phyloP scores from a whole-genome alignment of 2,888 invertebrate species.

The Drosophila hamatofila region DNA sequence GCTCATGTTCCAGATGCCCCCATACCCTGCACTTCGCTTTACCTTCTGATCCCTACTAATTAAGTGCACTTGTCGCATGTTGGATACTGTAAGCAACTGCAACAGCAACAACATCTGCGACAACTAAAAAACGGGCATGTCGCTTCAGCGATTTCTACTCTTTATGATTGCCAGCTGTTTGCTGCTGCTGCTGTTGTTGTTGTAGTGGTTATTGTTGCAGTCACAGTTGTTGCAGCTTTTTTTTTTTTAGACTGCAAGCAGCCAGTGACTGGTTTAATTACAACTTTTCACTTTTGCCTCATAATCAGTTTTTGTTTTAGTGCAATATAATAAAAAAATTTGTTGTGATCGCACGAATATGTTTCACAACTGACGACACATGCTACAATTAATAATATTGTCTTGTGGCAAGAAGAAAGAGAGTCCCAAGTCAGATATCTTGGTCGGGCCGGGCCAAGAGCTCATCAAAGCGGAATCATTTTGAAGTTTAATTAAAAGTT shows the following conservation, averaged over 20 bases:
- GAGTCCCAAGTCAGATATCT: slow-evolving; percentile 24
- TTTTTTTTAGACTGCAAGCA: slow-evolving; percentile 46
- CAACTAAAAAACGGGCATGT: slow-evolving; percentile 56
- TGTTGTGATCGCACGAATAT: slow-evolving; percentile 75
- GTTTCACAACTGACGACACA: slow-evolving; percentile 57
- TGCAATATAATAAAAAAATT: slow-evolving; percentile 52
- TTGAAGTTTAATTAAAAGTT: slow-evolving; percentile 74
- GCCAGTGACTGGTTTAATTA: slow-evolving; percentile 83
- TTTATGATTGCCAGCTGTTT: slow-evolving; percentile 63
- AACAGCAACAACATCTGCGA: slow-evolving; percentile 19
- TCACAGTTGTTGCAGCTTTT: slow-evolving; percentile 46
- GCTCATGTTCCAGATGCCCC: slow-evolving; percentile 24
- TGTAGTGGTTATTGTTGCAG: slow-evolving; percentile 43
- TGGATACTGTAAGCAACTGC: slow-evolving; percentile 34
- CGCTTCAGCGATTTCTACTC: slow-evolving; percentile 63
- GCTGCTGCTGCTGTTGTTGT: slow-evolving; percentile 4
- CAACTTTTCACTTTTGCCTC: slow-evolving; percentile 83
- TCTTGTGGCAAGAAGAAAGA: slow-evolving; percentile 49
- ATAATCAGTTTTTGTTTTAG: slow-evolving; percentile 65
- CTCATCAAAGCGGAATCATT: slow-evolving; percentile 74
- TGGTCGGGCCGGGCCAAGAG: slow-evolving; percentile 32
- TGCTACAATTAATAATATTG: slow-evolving; percentile 70
- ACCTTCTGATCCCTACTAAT: slow-evolving; percentile 64
- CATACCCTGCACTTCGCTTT: background rate
- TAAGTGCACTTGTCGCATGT: slow-evolving; percentile 79